Conservation (phyloP, 2,888 invertebrate genomes). For the Tortricodes alternella region DNA sequence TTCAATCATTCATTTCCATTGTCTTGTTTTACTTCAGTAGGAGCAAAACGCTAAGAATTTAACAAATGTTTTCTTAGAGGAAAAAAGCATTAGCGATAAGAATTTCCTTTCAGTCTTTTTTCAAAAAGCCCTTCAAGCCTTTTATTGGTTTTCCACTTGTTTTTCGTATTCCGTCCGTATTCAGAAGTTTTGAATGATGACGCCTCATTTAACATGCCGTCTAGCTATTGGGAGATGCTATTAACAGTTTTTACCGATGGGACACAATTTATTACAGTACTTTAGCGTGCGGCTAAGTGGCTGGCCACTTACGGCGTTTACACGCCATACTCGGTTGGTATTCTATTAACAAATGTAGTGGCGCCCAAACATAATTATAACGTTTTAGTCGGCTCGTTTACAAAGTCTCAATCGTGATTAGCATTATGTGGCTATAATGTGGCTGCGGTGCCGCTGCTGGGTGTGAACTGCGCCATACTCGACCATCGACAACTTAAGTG, state of each 20-base stretch:
- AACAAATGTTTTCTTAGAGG: conserved; percentile 33
- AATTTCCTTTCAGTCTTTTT: conserved; percentile 35
- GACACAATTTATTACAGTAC: conserved; percentile 62
- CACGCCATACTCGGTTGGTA: conserved; percentile 46
- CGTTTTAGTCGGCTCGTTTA: conserved; percentile 54
- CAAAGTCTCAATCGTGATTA: conserved; percentile 52
- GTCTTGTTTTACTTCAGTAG: conserved; percentile 20
- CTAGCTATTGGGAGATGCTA: conserved; percentile 54
- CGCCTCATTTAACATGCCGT: conserved; percentile 48
- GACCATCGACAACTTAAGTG: conserved; percentile 3
- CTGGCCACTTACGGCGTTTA: conserved; percentile 63
- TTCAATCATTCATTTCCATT: conserved; percentile 18
- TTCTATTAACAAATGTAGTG: conserved; percentile 42
- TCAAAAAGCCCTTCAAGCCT: conserved; percentile 33
- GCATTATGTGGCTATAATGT: conserved; percentile 68
- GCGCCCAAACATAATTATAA: conserved; percentile 63
- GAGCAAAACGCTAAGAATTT: conserved; percentile 26
- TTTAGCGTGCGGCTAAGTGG: conserved; percentile 62
- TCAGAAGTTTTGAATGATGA: conserved; percentile 47
- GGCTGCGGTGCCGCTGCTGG: conserved; percentile 34
- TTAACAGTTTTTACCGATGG: conserved; percentile 59
- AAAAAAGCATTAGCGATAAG: conserved; percentile 38
- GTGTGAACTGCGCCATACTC: conserved; percentile 15
- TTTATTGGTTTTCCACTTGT: conserved; percentile 31
- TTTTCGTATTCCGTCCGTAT: conserved; percentile 36